Percentiles rank a stretch among this genome's conserved stretches.
Conservation (phyloP, 2,113 vertebrate species). For the Ceratotherium simum region DNA sequence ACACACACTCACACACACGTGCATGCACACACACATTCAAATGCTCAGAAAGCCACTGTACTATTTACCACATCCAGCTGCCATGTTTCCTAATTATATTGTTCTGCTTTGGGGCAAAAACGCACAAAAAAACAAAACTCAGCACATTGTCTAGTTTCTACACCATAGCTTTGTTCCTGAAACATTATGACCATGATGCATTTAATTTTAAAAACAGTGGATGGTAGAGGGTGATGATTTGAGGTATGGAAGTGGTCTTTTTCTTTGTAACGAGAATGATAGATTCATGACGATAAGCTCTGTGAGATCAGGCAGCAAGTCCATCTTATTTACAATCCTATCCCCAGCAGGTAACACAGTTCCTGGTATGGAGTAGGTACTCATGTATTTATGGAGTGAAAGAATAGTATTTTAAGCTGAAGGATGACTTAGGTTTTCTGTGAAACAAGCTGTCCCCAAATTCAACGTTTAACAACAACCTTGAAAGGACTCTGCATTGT, state of each 20-base stretch:
- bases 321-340: neutral
- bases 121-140: neutral
- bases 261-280: neutral
- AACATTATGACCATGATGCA: neutral
- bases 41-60: neutral
- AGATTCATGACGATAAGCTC: neutral
- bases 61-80: neutral
- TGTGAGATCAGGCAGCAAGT: neutral
- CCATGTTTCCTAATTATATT: neutral
- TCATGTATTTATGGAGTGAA: neutral
- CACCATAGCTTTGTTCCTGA: neutral
- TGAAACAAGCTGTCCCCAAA: neutral
- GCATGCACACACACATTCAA: neutral
- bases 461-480: neutral
- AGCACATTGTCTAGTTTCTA: neutral
- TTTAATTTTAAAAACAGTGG: slow-evolving; percentile 25
- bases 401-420: neutral
- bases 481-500: neutral
- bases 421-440: neutral
- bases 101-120: neutral
- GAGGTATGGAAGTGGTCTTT: neutral
- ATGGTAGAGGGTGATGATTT: neutral
- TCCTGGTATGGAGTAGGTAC: neutral
- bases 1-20: no score
- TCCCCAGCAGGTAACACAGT: neutral